Evolutionary conservation across 1,140 invertebrate genomes (phyloP), one percentile per base, ranked within the genome.

Genomic region (Scaptomyza graminum): DNA sequence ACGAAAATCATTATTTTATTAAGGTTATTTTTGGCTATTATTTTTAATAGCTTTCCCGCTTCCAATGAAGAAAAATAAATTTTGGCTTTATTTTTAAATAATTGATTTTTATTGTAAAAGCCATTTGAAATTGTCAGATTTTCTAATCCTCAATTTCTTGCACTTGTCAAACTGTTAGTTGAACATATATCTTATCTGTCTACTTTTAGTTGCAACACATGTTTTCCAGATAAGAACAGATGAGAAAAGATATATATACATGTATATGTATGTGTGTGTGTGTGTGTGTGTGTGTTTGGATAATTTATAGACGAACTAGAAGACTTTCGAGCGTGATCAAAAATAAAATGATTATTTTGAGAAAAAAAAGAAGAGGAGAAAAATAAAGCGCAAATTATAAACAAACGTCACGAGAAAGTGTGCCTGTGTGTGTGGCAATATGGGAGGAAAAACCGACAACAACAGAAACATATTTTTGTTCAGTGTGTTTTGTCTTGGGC

Each of bases 311-410:
- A 22, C 76, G 68, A 78, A 7, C 28, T 31, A 2, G 28, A 31
- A 34, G 31, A 34, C 31, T 67, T 67, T 56, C 51, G 73, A 34
- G 57, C 73, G 69, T 43, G 76, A 74, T 79, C 76, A 64, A 74
- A 79, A 79, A 74, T 79, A 79, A 79, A 79, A 79, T 79, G 76
- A 79, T 79, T 79, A 79, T 79, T 79, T 79, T 79, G 47, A 79
- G 66, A 47, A 79, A 49, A 71, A 66, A 51, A 41, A 57, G 46
- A 74, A 63, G 7, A 6, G 43, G 18, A 31, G 0, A n/a, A 49
- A 57, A 50, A 52, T 6, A 46, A 61, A 52, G 68, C 62, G 66
- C 72, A 80, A 80, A 80, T 76, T 76, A 76, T 80, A 80, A 80
- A 78, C 79, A 78, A 82, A 70, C 65, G 49, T 74, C 79, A 8